Evolutionary conservation across 2,888 invertebrate genomes (phyloP), one percentile per base, ranked within the genome.

Genomic region (Prenolepis imparis): DNA sequence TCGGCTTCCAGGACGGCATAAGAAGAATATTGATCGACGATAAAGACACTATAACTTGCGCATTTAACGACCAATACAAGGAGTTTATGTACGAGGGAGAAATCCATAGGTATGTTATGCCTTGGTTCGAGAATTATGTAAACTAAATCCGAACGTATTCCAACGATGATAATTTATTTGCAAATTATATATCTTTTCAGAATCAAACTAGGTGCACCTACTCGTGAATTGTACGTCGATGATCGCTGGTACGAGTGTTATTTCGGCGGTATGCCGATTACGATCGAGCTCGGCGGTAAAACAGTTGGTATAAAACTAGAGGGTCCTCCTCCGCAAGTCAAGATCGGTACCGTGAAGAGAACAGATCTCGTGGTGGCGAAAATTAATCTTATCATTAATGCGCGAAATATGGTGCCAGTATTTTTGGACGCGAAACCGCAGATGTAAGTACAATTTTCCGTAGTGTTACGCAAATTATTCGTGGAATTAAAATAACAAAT

Each of bases 291-390:
- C 55, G 97, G 97, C 83, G 97, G 97, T 1, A 96, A 97, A 85
- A 96, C 97, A n/a, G 96, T 97, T 85, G 95, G 96, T 64, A 96
- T 99, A 0, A 97, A 98, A 91, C 95, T 99, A 11, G 98, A 98
- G 91, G 99, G 99, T 0, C 98, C 98, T 0, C 97, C 98, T 4
- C 99, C 99, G 0, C 98, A 98, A 95, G 99, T 99, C 0, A 98
- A 98, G 94, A 98, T 99, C 84, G 98, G 98, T 0, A 96, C 96
- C 52, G 95, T 95, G 1, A 96, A 97, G 90, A 96, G 98, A 41
- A 97, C 96, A 18, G 98, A 99, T 94, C 95, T 99, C 64, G 97
- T 98, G 0, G 97, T 97, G 0, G 98, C 98, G 0, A 97, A 97
- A 95, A 97, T 98, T 83, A 97, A 97, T 93, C 95, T 98, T 84